Percentiles rank a stretch among this genome's conserved stretches.
phyloP scores from a whole-genome alignment of 2,113 vertebrate species.

The Egretta garzetta region DNA sequence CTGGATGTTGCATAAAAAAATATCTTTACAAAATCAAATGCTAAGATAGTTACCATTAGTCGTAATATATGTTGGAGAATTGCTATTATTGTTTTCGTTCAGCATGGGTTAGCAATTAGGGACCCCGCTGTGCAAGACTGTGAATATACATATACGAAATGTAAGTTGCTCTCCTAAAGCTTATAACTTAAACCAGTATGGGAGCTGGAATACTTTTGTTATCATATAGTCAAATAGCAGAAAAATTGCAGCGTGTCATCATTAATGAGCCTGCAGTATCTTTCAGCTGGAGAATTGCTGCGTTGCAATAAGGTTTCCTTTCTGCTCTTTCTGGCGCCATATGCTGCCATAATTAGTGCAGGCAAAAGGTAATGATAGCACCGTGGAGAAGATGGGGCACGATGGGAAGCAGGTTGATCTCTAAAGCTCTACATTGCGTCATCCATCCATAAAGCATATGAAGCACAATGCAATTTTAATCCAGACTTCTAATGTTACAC shows the following conservation, averaged over 20 bases:
- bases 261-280: not conserved
- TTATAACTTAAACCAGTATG: not conserved
- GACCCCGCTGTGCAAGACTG: not conserved
- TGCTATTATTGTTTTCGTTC: not conserved
- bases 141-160: not conserved
- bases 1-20: not conserved
- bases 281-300: not conserved
- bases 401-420: not conserved
- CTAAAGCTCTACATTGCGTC: not conserved
- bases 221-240: not conserved
- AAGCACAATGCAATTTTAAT: not conserved
- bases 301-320: not conserved
- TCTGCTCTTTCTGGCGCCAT: not conserved
- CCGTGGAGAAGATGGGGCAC: not conserved
- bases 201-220: not conserved
- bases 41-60: not conserved
- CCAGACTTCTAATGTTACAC: not conserved
- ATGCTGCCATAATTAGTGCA: constrained; percentile 38
- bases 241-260: not conserved
- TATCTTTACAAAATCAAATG: not conserved
- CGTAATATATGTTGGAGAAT: not conserved
- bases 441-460: not conserved
- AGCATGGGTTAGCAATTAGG: not conserved
- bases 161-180: not conserved
- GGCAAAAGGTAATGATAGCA: constrained; percentile 7